Evolutionary conservation across 1,140 invertebrate species (phyloP).

Genomic region (Apis dorsata): DNA sequence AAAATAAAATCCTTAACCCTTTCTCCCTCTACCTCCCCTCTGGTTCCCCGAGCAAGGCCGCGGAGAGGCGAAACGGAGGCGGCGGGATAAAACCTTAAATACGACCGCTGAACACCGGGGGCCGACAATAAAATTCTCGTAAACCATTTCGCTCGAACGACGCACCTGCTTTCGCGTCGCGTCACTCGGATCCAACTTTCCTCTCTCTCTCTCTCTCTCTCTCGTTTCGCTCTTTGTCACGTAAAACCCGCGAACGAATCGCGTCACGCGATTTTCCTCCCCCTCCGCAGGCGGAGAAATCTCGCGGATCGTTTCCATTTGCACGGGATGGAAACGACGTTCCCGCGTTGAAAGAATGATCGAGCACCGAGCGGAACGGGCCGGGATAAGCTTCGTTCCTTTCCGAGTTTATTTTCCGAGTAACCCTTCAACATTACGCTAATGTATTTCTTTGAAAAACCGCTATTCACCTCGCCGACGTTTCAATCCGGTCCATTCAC

Average conservation of each 20-base stretch:
- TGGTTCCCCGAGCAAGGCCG: too few species aligned
- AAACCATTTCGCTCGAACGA: constrained; percentile 60
- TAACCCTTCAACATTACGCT: constrained; percentile 74
- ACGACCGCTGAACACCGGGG: constrained; percentile 72
- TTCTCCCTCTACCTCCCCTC: constrained; percentile 1
- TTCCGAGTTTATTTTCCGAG: constrained; percentile 69
- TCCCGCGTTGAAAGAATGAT: constrained; percentile 66
- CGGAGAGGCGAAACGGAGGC: constrained; percentile 36
- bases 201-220: not conserved
- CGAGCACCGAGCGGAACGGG: constrained; percentile 48
- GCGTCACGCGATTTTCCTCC: not conserved
- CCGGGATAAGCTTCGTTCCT: constrained; percentile 56
- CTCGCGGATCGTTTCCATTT: constrained; percentile 21
- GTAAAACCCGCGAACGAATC: too few species aligned
- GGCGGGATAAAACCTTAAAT: constrained; percentile 78
- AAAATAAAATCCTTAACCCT: constrained; percentile 66
- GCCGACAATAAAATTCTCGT: constrained; percentile 67
- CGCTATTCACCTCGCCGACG: constrained; percentile 72
- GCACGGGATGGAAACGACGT: constrained; percentile 37
- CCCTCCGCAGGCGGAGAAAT: constrained; percentile 10
- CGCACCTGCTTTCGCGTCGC: constrained; percentile 53
- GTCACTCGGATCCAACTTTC: not conserved
- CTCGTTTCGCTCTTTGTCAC: not conserved
- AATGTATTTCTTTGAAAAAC: constrained; percentile 76
- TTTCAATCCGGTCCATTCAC: constrained; percentile 77